phyloP scores from a whole-genome alignment of 2,113 vertebrate species.

The Anguilla japonica region DNA sequence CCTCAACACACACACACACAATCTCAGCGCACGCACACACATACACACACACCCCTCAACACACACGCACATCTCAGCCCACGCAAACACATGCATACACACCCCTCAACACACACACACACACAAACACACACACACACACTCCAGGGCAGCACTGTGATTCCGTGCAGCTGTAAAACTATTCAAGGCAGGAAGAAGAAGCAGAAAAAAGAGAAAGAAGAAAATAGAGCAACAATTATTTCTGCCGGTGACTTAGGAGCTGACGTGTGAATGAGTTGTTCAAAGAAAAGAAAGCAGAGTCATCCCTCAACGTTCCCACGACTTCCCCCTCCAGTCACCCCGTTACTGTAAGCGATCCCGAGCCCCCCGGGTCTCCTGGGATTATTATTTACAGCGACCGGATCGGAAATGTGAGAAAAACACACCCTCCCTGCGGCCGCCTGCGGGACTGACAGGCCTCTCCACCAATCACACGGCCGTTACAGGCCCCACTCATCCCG shows the following conservation, averaged over 20 bases:
- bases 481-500: conserved; percentile 5
- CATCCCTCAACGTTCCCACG: conserved; percentile 66
- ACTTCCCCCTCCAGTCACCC: conserved; percentile 47
- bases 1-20: conserved; percentile 50
- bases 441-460: not conserved
- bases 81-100: conserved; percentile 36
- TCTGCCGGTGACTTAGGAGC: conserved; percentile 66
- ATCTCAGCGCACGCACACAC: conserved; percentile 55
- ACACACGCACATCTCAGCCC: conserved; percentile 29
- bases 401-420: conserved; percentile 49
- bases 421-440: conserved; percentile 5
- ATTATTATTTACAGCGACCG: conserved; percentile 49
- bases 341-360: conserved; percentile 67
- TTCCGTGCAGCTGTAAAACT: conserved; percentile 72
- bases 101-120: conserved; percentile 10
- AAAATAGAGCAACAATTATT: conserved; percentile 60
- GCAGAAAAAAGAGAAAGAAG: conserved; percentile 50
- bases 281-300: conserved; percentile 67
- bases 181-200: conserved; percentile 55
- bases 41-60: conserved; percentile 37
- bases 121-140: conserved; percentile 46
- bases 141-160: conserved; percentile 60
- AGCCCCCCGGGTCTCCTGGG: conserved; percentile 61
- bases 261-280: conserved; percentile 70
- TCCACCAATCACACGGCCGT: not conserved